A percentile compares a stretch with the other conserved stretches of the same genome.
Conservation (phyloP, 2,113 vertebrate species). For the Deroptyus accipitrinus region DNA sequence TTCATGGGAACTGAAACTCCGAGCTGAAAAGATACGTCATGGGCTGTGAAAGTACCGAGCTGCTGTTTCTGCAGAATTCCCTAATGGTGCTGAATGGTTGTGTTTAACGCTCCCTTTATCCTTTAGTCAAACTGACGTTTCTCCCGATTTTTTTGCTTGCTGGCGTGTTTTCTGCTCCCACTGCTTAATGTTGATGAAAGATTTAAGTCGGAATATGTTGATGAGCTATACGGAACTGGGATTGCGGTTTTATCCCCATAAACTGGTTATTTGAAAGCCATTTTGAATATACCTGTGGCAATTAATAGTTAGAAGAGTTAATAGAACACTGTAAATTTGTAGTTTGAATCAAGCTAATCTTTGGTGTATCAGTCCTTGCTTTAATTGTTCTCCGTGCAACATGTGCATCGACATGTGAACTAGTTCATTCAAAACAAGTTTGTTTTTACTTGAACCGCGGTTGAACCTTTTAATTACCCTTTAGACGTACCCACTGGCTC, state of each 20-base stretch:
- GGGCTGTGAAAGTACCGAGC: conserved; percentile 10
- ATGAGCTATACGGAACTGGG: background rate
- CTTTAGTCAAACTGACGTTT: background rate
- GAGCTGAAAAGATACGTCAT: background rate
- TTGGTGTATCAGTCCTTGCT: background rate
- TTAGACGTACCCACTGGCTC: background rate
- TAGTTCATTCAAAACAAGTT: background rate
- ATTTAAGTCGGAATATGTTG: background rate
- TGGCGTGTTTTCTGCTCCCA: background rate
- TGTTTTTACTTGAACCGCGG: background rate
- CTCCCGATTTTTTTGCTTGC: background rate
- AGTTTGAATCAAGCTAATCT: background rate
- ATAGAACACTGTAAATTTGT: background rate
- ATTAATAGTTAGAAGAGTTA: background rate
- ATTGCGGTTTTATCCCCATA: background rate
- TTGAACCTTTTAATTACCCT: background rate
- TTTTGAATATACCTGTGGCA: background rate
- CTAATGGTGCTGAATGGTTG: conserved; percentile 11
- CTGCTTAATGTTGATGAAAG: background rate
- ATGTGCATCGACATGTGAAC: background rate
- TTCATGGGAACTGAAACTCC: conserved; percentile 25
- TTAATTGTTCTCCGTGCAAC: background rate
- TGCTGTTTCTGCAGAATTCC: conserved; percentile 41
- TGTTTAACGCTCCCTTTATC: conserved; percentile 14
- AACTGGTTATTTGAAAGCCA: background rate